Base-by-base conservation (phyloP, 2,113 vertebrate genomes). In the Rissa tridactyla region DNA sequence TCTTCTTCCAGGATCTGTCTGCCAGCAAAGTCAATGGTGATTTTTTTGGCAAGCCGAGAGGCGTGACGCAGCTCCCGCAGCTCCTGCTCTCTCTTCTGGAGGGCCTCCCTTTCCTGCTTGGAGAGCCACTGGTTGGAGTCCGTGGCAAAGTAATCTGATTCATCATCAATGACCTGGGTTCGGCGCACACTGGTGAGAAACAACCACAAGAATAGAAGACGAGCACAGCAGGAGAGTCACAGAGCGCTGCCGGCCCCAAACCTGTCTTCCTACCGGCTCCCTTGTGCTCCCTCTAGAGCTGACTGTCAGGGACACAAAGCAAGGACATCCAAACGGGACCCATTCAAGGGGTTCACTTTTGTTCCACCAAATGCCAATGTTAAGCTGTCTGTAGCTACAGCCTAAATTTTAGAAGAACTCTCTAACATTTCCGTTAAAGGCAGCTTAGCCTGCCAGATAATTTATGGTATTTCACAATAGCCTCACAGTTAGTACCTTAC, bases 41-140 rank as follows among this genome's bases (percentile, higher is more conserved):
- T 96, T 94, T 99, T 99, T 38, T 93, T 98, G 96, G 99, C 97
- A 47, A 99, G 99, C 27, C 98, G 98, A 23, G 99, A 99, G 16
- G 98, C 98, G 0, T 99, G 98, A 40, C 99, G 99, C 89, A 99
- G 98, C 71, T 99, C 99, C 61, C 98, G 92, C 23, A 99, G 98
- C 94, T 99, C 99, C 91, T 98, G 98, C 58, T 99, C 99, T 85
- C 97, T 98, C 87, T 98, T 99, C 93, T 98, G 98, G 61, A 99
- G 94, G 1, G 97, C 97, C 40, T 99, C 99, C 12, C 99, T 98
- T 76, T 99, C 99, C 47, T 97, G 88, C 65, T 98, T 98, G 20
- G 99, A 99, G 9, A 99, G 97, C 99, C 99, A 99, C 97, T 99
- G 99, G 96, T 99, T 99, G 95, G 99, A 99, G 88, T 99, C 99